Conservation (phyloP, 30 jellyfish, hydroid and myxozoan genomes). For the Pelagia noctiluca region DNA sequence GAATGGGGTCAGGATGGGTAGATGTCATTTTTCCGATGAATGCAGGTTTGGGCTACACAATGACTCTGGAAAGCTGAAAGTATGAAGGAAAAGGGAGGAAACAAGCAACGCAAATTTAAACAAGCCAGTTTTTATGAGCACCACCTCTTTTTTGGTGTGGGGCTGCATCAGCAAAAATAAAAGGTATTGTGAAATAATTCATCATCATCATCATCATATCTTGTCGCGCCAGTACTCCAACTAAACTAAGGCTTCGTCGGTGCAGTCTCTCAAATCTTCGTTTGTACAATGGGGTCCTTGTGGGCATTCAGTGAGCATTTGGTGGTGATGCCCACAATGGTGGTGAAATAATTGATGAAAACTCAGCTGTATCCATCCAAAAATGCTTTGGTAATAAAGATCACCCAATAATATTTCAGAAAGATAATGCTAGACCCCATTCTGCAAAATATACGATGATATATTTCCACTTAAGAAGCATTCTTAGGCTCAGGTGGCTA, state of each 20-base stretch:
- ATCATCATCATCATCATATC: no score
- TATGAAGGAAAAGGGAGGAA: neutral
- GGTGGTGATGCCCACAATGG: neutral
- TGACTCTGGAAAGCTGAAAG: slow-evolving; percentile 26
- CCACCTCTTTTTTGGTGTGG: slow-evolving; percentile 36
- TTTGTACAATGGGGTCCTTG: no score
- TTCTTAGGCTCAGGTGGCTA: slow-evolving; percentile 32
- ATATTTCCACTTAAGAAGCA: slow-evolving; percentile 5
- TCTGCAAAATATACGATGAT: slow-evolving; percentile 46
- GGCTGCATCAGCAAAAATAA: slow-evolving; percentile 34
- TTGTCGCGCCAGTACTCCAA: slow-evolving; percentile 14
- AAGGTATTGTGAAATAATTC: slow-evolving; percentile 13
- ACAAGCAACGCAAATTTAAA: neutral
- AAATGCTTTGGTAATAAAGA: slow-evolving; percentile 29
- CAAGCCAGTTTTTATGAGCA: slow-evolving; percentile 16
- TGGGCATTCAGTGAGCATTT: no score
- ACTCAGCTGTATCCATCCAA: slow-evolving; percentile 2
- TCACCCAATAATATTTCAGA: slow-evolving; percentile 20
- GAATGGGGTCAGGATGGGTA: slow-evolving; percentile 48
- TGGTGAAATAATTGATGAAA: slow-evolving; percentile 8
- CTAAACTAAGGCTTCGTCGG: no score
- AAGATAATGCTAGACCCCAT: slow-evolving; percentile 26
- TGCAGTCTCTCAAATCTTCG: no score
- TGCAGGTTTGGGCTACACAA: slow-evolving; percentile 15
- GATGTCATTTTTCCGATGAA: slow-evolving; percentile 54